Evolutionary conservation across 2,888 invertebrate species (phyloP).

Genomic region (Cotesia congregata): DNA sequence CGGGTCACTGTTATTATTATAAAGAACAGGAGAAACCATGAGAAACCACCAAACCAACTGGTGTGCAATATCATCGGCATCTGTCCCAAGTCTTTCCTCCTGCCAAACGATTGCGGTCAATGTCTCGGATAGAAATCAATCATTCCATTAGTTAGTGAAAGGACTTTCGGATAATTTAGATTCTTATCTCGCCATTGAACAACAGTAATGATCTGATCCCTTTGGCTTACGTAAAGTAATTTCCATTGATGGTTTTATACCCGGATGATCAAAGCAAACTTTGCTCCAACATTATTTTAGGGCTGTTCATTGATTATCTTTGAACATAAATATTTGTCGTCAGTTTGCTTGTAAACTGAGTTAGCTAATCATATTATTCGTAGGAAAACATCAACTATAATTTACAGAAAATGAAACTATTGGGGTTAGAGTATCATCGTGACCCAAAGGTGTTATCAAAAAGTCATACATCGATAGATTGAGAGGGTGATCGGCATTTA

Average conservation of each 20-base stretch:
- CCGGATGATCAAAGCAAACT: constrained; percentile 28
- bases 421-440: not conserved
- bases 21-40: not conserved
- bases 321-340: constrained; percentile 2
- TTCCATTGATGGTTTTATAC: constrained; percentile 16
- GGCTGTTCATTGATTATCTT: not conserved
- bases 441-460: not conserved
- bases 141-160: constrained; percentile 27
- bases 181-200: constrained; percentile 23
- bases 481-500: constrained; percentile 25
- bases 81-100: constrained; percentile 49
- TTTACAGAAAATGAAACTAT: not conserved
- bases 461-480: constrained; percentile 9
- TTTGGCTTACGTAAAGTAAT: not conserved
- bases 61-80: constrained; percentile 54
- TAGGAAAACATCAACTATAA: constrained; percentile 13
- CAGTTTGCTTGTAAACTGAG: not conserved
- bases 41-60: constrained; percentile 48
- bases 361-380: not conserved
- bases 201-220: constrained; percentile 27
- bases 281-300: not conserved
- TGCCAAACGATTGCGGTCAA: constrained; percentile 57
- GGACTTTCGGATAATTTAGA: constrained; percentile 58
- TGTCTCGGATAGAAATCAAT: constrained; percentile 49
- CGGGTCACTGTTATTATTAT: constrained; percentile 16